Conservation (phyloP, 2,888 invertebrate genomes). For the Polia nebulosa region DNA sequence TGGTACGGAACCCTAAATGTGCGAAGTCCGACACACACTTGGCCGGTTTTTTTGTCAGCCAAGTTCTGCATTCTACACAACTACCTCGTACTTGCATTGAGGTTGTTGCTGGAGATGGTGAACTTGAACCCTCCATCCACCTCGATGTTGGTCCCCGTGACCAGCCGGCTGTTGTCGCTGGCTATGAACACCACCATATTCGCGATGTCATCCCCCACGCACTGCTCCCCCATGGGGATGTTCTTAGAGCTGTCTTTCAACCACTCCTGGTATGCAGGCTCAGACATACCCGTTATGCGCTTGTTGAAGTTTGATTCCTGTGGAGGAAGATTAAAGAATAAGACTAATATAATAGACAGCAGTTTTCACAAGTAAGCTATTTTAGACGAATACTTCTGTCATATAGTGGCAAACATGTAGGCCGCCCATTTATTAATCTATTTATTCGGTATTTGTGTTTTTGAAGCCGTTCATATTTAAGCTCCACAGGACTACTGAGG, state of each 20-base stretch:
- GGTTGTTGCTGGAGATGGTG: not conserved
- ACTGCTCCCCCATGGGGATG: constrained; percentile 65
- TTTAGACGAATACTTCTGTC: no score
- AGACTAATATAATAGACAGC: no score
- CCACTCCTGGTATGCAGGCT: constrained; percentile 65
- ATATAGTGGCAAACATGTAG: no score
- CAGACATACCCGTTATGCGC: constrained; percentile 59
- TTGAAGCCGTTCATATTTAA: no score
- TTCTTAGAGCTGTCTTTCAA: constrained; percentile 29
- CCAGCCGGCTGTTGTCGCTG: constrained; percentile 94
- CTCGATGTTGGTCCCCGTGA: constrained; percentile 92
- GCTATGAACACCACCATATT: constrained; percentile 95
- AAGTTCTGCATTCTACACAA: no score
- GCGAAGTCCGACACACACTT: no score
- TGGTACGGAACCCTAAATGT: no score
- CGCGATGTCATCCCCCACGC: constrained; percentile 93
- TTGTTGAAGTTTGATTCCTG: constrained; percentile 58
- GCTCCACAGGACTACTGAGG: no score
- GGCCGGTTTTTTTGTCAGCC: no score
- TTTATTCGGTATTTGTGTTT: no score
- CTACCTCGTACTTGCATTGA: constrained; percentile 8
- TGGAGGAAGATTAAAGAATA: not conserved
- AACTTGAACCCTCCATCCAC: constrained; percentile 69
- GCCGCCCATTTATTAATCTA: no score
- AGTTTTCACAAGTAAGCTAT: no score